Evolutionary conservation across 2,888 invertebrate species (phyloP), one percentile per base, ranked within the genome.

Genomic region (Catocala fraxini): DNA sequence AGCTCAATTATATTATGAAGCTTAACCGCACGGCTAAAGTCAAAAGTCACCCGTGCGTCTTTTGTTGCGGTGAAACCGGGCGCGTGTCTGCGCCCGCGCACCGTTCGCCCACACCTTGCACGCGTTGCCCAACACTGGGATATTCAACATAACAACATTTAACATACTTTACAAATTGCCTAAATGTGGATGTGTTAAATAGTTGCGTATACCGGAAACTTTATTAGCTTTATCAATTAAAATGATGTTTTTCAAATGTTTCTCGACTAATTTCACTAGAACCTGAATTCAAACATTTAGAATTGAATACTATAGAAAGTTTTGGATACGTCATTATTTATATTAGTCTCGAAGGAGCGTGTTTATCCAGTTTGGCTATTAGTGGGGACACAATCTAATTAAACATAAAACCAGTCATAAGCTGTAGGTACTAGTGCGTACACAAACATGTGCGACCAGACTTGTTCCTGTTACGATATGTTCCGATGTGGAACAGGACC

Each of bases 1-100:
- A 83, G 90, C 92, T 89, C 93, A 94, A 94, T 93, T 94, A 94
- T 91, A 93, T 93, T 93, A 93, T 92, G 93, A 92, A 92, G 93
- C 92, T 91, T 89, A 89, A 89, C 86, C 89, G 88, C 87, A 89
- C 85, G 84, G 89, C 88, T 87, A 90, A 92, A 93, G 93, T 92
- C 93, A 94, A 93, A 93, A 92, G 93, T 93, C 93, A 93, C 88
- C 89, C 85, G 86, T 81, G 86, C 85, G 88, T 88, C 88, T 86
- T 83, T 77, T 88, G 88, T 88, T 82, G 84, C 78, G 80, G 82
- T 79, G 81, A 75, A 77, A 76, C 65, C 61, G 76, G 74, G 77
- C 81, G 82, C 82, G 82, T 80, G 79, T 75, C 68, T 68, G 70
- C 70, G 79, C 70, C 70, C 68, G 80, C 80, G 78, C 80, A 75